Base-by-base conservation (phyloP, 2,888 invertebrate species). In the Epirrita christyi region DNA sequence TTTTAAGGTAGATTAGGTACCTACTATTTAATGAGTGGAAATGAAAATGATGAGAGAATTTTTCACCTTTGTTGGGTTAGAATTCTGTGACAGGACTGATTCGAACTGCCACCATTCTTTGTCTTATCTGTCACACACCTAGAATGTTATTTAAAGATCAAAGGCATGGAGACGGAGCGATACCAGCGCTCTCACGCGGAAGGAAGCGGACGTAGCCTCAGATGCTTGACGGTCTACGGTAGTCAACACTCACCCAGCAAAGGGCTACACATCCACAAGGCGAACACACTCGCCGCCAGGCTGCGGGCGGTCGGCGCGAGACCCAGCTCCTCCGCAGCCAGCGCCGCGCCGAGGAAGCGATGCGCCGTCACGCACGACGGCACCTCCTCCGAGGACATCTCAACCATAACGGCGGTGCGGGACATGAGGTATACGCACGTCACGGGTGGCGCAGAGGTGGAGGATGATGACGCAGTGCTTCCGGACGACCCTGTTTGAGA, bases 231-330 rank as follows among this genome's bases (percentile, higher is more conserved):
- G n/a, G n/a, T n/a, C n/a, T n/a, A n/a, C n/a, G n/a, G n/a, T n/a
- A n/a, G n/a, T 21, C 21, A 32, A 32, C 8, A 32, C 79, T 79
- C 78, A 96, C 96, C 96, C 78, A 99, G 86, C 55, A 98, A 93
- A 1, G 97, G 96, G 71, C 98, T 98, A 68, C 96, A 96, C 94
- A 99, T 96, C 99, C 99, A 99, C 64, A 99, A 87, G 0, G 98
- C 96, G 79, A 99, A 98, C 6, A 98, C 94, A 80, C 96, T 96
- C 51, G 95, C 94, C n/a, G 97, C 96, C 56, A 95, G 81, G 68
- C 95, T 94, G 71, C 95, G 94, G 40, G 96, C 94, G 59, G 96
- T 95, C 1, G 94, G 93, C 13, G 94, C 95, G 64, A 98, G 92
- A 10, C 96, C 96, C 71, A 98, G 89, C 80, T 98, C 97, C 59